Evolutionary conservation across 2,797 vertebrate species (phyloP), one percentile per base, ranked within the genome.

Genomic region (Antennarius maculatus): DNA sequence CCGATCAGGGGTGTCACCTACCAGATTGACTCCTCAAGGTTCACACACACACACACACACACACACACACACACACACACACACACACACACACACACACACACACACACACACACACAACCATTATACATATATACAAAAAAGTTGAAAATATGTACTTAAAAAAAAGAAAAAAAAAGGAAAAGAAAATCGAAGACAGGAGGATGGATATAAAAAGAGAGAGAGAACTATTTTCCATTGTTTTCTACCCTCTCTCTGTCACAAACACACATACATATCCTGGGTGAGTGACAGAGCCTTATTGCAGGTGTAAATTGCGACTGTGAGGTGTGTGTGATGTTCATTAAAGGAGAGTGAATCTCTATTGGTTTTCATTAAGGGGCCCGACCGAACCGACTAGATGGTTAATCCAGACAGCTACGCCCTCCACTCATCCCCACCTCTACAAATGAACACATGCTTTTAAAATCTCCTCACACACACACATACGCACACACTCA

Each of bases 281-380:
- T 16, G 7, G 3, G 23, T 80, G 95, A 98, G 93, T 94, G 96
- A 97, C 94, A 85, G 92, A 90, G 91, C 79, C 94, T 90, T 95
- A 97, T 97, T 98, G 95, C 95, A 92, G 94, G 94, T 94, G 95
- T 97, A 98, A 97, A 98, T 98, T 98, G 97, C 94, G 93, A 91
- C 92, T 92, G 95, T 95, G 94, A 94, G 93, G 95, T 95, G 95
- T 91, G 94, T 95, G 94, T 96, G 96, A 95, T 95, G 93, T 95
- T 97, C 96, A 98, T 98, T 99, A 98, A 96, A 95, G 96, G 90
- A 90, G 94, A 94, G 95, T 96, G 96, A 96, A 97, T 96, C 96
- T 95, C 94, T 94, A 96, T 97, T 97, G 96, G 94, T 95, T 97
- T 98, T 96, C 95, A 98, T 98, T 98, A 98, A 94, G 80, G 83